Conservation (phyloP, 2,888 invertebrate genomes). For the Nymphalis polychloros region DNA sequence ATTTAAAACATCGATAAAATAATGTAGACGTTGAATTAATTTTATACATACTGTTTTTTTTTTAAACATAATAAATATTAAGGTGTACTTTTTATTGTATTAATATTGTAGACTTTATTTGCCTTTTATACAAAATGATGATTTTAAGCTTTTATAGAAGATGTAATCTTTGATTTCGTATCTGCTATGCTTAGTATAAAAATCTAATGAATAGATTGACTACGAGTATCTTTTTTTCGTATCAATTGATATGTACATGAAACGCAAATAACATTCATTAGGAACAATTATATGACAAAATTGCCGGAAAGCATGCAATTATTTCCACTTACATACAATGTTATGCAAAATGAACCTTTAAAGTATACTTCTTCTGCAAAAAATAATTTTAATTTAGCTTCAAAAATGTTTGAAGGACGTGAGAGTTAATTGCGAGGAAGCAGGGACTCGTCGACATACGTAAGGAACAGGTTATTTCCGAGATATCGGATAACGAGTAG, state of each 20-base stretch:
- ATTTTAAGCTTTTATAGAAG: no score
- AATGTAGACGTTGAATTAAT: no score
- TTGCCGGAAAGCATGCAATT: conserved; percentile 2
- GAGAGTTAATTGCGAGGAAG: conserved; percentile 35
- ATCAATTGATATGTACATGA: neutral
- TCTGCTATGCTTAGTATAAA: no score
- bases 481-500: conserved; percentile 34
- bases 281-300: conserved; percentile 10
- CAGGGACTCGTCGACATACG: conserved; percentile 17
- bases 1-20: no score
- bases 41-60: no score
- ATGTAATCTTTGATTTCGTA: no score
- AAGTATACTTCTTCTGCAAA: conserved; percentile 34
- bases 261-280: conserved; percentile 1
- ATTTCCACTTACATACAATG: neutral
- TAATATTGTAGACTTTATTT: no score
- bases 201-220: neutral
- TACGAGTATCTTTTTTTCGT: neutral
- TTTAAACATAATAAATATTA: no score
- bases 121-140: no score
- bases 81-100: no score
- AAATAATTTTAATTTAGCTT: conserved; percentile 7
- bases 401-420: conserved; percentile 2
- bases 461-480: conserved; percentile 34
- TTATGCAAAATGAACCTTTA: conserved; percentile 9